Evolutionary conservation across 1,140 invertebrate genomes (phyloP).

Genomic region (Pentalonia nigronervosa): DNA sequence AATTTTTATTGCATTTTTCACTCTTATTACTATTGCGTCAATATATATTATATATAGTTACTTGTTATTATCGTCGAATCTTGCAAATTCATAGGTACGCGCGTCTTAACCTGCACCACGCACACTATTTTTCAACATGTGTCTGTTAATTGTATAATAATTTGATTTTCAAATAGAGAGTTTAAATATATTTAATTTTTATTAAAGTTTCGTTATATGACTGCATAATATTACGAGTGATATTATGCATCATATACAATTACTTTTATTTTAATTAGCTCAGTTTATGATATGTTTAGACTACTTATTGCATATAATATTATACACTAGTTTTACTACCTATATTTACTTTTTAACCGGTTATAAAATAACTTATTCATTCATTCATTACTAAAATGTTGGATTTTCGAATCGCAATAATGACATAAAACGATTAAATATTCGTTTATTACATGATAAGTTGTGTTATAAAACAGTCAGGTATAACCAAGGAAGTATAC

Average conservation of each 20-base stretch:
- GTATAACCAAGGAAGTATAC: not conserved
- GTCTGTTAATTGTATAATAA: not conserved
- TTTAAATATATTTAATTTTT: not conserved
- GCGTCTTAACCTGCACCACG: no score
- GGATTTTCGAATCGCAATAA: not conserved
- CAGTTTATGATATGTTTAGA: not conserved
- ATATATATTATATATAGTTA: not conserved
- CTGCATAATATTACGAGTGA: not conserved
- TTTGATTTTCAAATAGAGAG: not conserved
- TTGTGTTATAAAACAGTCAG: slow-evolving; percentile 4
- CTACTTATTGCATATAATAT: not conserved
- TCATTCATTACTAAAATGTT: slow-evolving; percentile 7
- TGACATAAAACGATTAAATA: slow-evolving; percentile 13
- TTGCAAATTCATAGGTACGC: not conserved
- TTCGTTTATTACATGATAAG: not conserved
- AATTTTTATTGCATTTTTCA: slow-evolving; percentile 6
- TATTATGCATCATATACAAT: not conserved
- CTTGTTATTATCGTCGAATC: not conserved
- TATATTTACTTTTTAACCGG: not conserved
- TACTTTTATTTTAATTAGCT: not conserved
- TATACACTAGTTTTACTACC: not conserved
- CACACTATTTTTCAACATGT: not conserved
- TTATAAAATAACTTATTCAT: not conserved
- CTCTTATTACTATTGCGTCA: not conserved
- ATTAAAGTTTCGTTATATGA: not conserved